Base-by-base conservation (phyloP, 35 echinoderm and acorn worm species). In the Lytechinus pictus region DNA sequence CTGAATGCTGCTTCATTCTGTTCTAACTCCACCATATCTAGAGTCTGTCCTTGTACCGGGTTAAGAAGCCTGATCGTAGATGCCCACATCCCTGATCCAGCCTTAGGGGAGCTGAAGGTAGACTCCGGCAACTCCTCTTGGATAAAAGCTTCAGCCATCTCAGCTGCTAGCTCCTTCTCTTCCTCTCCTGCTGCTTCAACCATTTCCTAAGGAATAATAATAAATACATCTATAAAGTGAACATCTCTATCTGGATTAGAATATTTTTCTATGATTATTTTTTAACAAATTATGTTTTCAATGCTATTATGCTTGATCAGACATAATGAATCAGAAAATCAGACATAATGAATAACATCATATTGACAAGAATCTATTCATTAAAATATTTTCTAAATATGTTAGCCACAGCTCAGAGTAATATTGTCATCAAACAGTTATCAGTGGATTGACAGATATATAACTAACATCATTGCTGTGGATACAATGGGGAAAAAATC, bases 131-230 rank as follows among this genome's bases (percentile, higher is more conserved):
- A 92, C 28, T 98, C 97, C 92, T 99, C 98, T 21, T 99, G 97
- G 19, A 99, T 95, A 87, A 99, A 99, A 27, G 97, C 98, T 86
- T 97, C 98, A 5, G 98, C 98, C 98, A 99, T 99, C 94, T 99
- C 98, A 66, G 98, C 98, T 56, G 98, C 98, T 66, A 99, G 91
- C 57, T 99, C 98, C 52, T 95, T 97, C 72, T 99, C 98, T 95
- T 99, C 98, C 86, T 99, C 98, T 12, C 97, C 98, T 10, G 98
- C 97, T 29, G 98, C 98, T 92, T 99, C 98, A 10, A 99, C 98
- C 98, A 99, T 99, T 99, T 99, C 98, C 98, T 99, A 61, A 44
- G 33, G 33, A 44, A 44, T 44, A 44, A 44, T 44, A 44, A 44
- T 44, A 44, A 44, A 44, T 44, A 44, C 33, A 44, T 1, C 2